Evolutionary conservation across 2,888 invertebrate genomes (phyloP).

Genomic region (Eupithecia dodoneata): DNA sequence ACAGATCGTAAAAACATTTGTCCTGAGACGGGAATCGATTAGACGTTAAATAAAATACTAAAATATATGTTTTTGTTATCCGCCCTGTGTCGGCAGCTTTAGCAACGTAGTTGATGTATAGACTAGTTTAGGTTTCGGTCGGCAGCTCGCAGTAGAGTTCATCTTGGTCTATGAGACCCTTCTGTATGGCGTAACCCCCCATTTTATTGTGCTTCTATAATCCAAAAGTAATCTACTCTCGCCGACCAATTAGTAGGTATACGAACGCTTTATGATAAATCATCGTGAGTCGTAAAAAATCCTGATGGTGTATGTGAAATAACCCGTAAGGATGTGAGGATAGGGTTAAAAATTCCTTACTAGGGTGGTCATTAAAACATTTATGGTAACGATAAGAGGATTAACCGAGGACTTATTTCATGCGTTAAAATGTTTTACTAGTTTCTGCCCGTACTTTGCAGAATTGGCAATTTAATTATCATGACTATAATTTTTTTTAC

Average conservation of each 20-base stretch:
- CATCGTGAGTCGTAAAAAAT: slow-evolving; percentile 48
- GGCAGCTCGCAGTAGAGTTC: too few relatives aligned
- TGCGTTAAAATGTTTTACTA: background rate
- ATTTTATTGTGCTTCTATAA: slow-evolving; percentile 1
- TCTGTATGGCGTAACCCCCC: slow-evolving; percentile 59
- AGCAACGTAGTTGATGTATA: too few relatives aligned
- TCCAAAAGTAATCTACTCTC: slow-evolving; percentile 76
- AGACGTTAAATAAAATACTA: too few relatives aligned
- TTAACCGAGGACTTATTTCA: background rate
- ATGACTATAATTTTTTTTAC: too few relatives aligned
- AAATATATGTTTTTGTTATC: too few relatives aligned
- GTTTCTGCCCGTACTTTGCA: background rate
- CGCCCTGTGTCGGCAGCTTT: too few relatives aligned
- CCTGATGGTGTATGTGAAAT: slow-evolving; percentile 2
- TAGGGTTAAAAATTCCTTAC: slow-evolving; percentile 8
- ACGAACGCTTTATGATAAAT: slow-evolving; percentile 68
- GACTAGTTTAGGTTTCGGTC: too few relatives aligned
- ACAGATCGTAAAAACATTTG: too few relatives aligned
- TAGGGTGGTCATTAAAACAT: slow-evolving; percentile 23
- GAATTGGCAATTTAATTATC: background rate
- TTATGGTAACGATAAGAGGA: slow-evolving; percentile 22
- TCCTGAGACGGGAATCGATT: too few relatives aligned
- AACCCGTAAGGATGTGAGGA: background rate
- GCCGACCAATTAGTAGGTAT: slow-evolving; percentile 64
- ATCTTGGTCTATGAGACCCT: slow-evolving; percentile 54